These are phyloP conservation scores for Bursaphelenchus okinawaensis DNA, from an alignment of 2,888 invertebrate genomes.

Conservation along the genomic window DNA sequence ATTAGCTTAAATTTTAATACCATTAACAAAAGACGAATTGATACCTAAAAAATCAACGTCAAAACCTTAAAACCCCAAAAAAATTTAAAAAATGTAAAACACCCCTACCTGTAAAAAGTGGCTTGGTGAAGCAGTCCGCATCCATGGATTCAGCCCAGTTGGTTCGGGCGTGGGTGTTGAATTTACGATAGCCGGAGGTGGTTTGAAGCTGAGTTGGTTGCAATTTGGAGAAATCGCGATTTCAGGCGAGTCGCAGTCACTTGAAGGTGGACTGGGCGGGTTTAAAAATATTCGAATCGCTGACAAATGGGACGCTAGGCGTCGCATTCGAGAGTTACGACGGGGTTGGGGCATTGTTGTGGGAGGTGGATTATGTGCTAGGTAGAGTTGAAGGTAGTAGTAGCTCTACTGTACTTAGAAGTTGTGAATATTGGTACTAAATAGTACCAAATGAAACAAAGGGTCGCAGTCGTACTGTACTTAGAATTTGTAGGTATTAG, in stretches of 20 bases:
- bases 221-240: slow-evolving; percentile 3
- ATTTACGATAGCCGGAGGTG: background rate
- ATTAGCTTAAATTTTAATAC: no score
- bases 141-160: background rate
- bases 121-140: background rate
- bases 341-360: slow-evolving; percentile 7
- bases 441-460: no score
- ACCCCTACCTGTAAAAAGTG: background rate
- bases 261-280: slow-evolving; percentile 42
- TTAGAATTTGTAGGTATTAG: no score
- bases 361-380: background rate
- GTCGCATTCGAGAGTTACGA: slow-evolving; percentile 31
- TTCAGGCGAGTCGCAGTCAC: slow-evolving; percentile 11
- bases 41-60: no score
- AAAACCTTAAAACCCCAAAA: slow-evolving; percentile 7
- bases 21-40: no score
- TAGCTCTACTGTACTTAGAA: no score
- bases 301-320: slow-evolving; percentile 46
- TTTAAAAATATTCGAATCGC: slow-evolving; percentile 47
- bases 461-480: no score
- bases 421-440: no score
- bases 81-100: slow-evolving; percentile 1
- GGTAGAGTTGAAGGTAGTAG: no score
- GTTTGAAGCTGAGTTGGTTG: background rate
- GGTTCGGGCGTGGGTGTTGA: background rate